phyloP scores from a whole-genome alignment of 2,113 vertebrate species.

The Leucopsar rothschildi region DNA sequence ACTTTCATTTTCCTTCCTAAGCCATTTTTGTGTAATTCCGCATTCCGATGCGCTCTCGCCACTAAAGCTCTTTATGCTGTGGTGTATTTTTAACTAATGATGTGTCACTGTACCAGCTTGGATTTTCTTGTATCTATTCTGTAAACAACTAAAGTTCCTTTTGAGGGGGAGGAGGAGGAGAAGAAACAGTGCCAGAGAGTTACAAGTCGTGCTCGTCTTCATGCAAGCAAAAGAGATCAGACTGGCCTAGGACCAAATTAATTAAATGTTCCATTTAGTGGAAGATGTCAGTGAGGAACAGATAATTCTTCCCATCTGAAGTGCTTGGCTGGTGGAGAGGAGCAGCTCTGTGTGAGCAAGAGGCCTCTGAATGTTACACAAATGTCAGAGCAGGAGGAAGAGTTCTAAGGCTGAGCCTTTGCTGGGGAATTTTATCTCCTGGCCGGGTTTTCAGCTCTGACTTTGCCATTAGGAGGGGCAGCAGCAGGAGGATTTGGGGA shows the following conservation, averaged over 20 bases:
- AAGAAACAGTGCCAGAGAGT: neutral
- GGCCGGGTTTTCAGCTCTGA: neutral
- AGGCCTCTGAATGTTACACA: slow-evolving; percentile 24
- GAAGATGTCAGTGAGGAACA: slow-evolving; percentile 57
- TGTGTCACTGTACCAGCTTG: slow-evolving; percentile 16
- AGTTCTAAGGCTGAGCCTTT: slow-evolving; percentile 2
- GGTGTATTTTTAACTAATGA: slow-evolving; percentile 53
- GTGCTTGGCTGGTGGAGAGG: neutral
- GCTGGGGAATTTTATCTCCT: slow-evolving; percentile 3
- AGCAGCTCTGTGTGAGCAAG: neutral
- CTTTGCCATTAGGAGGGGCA: neutral
- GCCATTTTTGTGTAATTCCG: neutral
- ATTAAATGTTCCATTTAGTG: slow-evolving; percentile 62
- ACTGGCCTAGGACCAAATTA: slow-evolving; percentile 50
- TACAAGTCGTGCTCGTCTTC: slow-evolving; percentile 2
- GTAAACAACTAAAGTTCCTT: slow-evolving; percentile 61
- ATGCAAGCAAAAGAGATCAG: neutral
- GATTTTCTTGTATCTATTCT: slow-evolving; percentile 53
- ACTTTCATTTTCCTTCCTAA: slow-evolving; percentile 46
- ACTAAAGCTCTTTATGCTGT: slow-evolving; percentile 26
- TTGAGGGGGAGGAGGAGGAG: slow-evolving; percentile 13
- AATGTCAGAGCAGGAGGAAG: neutral
- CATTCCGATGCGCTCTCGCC: neutral
- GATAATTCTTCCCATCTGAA: slow-evolving; percentile 45
- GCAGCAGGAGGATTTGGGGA: neutral